phyloP scores from a whole-genome alignment of 2,113 vertebrate species.

The Phycodurus eques region DNA sequence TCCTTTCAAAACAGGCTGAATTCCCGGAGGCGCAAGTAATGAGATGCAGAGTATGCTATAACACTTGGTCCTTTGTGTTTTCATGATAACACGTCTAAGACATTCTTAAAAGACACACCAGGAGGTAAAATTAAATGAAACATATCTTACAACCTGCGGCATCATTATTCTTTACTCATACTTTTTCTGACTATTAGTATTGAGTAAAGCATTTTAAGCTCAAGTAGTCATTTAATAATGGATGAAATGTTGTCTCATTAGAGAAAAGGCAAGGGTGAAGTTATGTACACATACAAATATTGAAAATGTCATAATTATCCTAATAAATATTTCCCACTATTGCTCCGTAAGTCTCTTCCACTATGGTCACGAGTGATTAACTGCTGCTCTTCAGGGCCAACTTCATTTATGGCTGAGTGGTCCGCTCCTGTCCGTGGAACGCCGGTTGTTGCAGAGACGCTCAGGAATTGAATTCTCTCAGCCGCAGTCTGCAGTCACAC shows the following conservation, averaged over 20 bases:
- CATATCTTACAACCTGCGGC: background rate
- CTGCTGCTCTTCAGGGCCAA: slow-evolving; percentile 26
- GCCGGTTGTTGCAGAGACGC: slow-evolving; percentile 37
- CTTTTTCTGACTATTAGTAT: background rate
- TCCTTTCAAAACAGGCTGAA: no score
- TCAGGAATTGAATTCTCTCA: slow-evolving; percentile 19
- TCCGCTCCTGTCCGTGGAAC: slow-evolving; percentile 31
- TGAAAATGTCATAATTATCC: slow-evolving; percentile 1
- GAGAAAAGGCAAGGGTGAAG: background rate
- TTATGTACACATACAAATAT: background rate
- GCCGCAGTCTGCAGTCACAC: background rate
- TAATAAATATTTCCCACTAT: slow-evolving; percentile 3
- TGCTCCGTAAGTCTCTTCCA: slow-evolving; percentile 10
- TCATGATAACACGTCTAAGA: no score
- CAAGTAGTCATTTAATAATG: slow-evolving; percentile 4
- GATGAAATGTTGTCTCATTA: background rate
- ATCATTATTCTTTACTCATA: background rate
- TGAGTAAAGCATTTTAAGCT: slow-evolving; percentile 1
- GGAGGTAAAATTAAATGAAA: background rate
- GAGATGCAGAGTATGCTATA: no score
- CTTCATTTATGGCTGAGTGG: slow-evolving; percentile 19
- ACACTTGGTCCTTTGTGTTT: no score
- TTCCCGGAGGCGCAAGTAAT: no score
- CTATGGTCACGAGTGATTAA: slow-evolving; percentile 4
- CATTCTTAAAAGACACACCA: no score